Conservation (phyloP, 2,888 invertebrate species). For the Polydrusus pterygomalis region DNA sequence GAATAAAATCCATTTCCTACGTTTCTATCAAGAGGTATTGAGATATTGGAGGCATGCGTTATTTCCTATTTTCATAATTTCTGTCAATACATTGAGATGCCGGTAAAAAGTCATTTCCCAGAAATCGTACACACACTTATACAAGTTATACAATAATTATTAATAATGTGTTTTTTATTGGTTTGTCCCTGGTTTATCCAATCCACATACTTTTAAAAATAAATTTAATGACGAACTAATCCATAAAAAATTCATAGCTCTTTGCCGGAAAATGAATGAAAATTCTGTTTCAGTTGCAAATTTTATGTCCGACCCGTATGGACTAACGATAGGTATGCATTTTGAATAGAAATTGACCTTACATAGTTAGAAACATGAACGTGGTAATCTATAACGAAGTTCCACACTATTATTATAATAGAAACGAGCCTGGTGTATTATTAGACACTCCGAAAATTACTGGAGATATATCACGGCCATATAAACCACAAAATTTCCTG, state of each 20-base stretch:
- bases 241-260: conserved; percentile 48
- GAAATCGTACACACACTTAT: too few species aligned
- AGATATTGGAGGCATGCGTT: too few species aligned
- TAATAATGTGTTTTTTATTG: too few species aligned
- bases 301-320: conserved; percentile 41
- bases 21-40: too few species aligned
- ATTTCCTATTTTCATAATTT: too few species aligned
- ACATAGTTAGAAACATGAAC: conserved; percentile 33
- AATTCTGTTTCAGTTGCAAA: conserved; percentile 47
- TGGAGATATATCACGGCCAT: conserved; percentile 52
- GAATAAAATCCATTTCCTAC: too few species aligned
- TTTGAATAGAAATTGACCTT: conserved; percentile 53
- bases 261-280: conserved; percentile 43
- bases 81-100: too few species aligned
- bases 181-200: too few species aligned
- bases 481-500: conserved; percentile 54
- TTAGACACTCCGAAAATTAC: conserved; percentile 50
- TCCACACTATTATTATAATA: conserved; percentile 52
- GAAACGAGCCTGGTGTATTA: conserved; percentile 52
- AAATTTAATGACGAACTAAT: conserved; percentile 14
- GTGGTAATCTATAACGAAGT: conserved; percentile 49
- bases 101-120: too few species aligned
- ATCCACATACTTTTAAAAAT: too few species aligned
- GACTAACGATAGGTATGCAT: conserved; percentile 46
- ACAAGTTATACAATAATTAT: too few species aligned